Evolutionary conservation across 2,888 invertebrate species (phyloP).

Genomic region (Cheilosia impressa): DNA sequence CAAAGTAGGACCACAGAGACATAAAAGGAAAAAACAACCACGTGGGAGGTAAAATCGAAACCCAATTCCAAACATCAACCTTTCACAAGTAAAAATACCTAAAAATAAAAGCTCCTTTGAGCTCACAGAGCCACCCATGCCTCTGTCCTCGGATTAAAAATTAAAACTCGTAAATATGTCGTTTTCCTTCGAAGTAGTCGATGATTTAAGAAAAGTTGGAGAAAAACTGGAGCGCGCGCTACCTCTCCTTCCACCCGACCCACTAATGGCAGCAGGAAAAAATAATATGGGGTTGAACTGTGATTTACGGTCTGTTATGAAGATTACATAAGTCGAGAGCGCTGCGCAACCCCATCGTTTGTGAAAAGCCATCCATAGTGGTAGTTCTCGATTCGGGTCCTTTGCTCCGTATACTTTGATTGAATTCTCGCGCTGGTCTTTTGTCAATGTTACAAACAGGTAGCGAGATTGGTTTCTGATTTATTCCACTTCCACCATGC

Average conservation of each 20-base stretch:
- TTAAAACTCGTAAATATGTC: slow-evolving; percentile 75
- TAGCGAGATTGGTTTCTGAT: slow-evolving; percentile 75
- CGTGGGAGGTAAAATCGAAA: too few species aligned
- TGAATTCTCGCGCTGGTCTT: slow-evolving; percentile 75
- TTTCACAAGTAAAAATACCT: background rate
- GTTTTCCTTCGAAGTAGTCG: slow-evolving; percentile 61
- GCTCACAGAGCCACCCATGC: slow-evolving; percentile 4
- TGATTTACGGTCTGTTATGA: slow-evolving; percentile 74
- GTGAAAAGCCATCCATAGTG: slow-evolving; percentile 14
- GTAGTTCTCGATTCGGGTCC: background rate
- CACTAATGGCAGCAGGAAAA: slow-evolving; percentile 59
- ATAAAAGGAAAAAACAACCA: too few species aligned
- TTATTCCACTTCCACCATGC: slow-evolving; percentile 57
- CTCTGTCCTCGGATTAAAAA: slow-evolving; percentile 62
- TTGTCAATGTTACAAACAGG: slow-evolving; percentile 75
- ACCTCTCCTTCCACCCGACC: background rate
- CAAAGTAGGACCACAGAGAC: too few species aligned
- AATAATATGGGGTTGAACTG: slow-evolving; percentile 48
- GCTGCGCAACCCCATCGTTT: slow-evolving; percentile 66
- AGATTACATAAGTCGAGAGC: slow-evolving; percentile 66
- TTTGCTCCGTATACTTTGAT: slow-evolving; percentile 64
- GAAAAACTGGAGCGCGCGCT: slow-evolving; percentile 66
- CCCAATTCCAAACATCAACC: background rate
- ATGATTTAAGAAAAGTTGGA: slow-evolving; percentile 73
- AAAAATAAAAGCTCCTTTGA: slow-evolving; percentile 10